These are phyloP conservation scores for Volucella inanis DNA, from an alignment of 2,888 invertebrate species.

Conservation along the genomic window DNA sequence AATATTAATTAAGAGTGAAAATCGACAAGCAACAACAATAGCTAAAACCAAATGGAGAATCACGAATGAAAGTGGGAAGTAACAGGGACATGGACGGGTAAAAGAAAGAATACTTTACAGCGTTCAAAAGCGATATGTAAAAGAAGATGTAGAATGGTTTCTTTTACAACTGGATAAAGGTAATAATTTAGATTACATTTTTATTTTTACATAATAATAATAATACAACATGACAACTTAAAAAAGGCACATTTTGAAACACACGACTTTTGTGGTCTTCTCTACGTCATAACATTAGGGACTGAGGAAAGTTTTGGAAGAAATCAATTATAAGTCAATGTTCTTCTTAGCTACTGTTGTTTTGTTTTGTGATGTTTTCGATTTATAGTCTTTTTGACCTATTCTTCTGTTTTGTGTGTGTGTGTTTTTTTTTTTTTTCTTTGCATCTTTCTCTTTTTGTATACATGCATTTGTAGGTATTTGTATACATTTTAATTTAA, in stretches of 20 bases:
- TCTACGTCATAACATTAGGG: slow-evolving; percentile 38
- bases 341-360: slow-evolving; percentile 73
- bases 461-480: slow-evolving; percentile 34
- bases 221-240: slow-evolving; percentile 67
- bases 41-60: slow-evolving; percentile 58
- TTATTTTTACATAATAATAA: slow-evolving; percentile 48
- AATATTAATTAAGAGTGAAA: slow-evolving; percentile 54
- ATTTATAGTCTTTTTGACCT: slow-evolving; percentile 38
- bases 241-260: slow-evolving; percentile 74
- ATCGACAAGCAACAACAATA: slow-evolving; percentile 73
- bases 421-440: background rate
- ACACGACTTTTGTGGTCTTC: slow-evolving; percentile 66
- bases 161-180: slow-evolving; percentile 26
- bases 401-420: slow-evolving; percentile 5
- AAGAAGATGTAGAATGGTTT: slow-evolving; percentile 3
- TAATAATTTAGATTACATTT: slow-evolving; percentile 48
- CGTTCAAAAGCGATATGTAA: slow-evolving; percentile 6
- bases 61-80: background rate
- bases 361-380: slow-evolving; percentile 62
- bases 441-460: background rate
- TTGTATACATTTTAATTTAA: slow-evolving; percentile 27
- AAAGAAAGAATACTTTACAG: background rate
- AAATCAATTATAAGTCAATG: slow-evolving; percentile 67
- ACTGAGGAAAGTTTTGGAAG: slow-evolving; percentile 51
- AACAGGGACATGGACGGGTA: background rate